Evolutionary conservation across 53 echinoderm and acorn worm genomes (phyloP), one percentile per base, ranked within the genome.

Genomic region (Antedon mediterranea): DNA sequence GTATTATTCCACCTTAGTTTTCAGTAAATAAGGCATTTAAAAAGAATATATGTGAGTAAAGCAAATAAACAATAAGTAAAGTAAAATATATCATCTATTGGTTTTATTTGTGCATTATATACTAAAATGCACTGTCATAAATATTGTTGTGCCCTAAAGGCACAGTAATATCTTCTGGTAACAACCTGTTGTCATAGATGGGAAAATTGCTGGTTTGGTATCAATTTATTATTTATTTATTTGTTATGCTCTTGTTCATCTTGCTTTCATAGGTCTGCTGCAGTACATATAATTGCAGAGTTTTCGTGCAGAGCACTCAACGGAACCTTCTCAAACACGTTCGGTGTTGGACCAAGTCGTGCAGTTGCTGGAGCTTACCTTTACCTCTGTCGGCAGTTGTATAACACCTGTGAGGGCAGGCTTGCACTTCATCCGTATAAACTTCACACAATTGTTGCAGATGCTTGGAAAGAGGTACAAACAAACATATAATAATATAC

Each of bases 401-500:
- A 97, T 78, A 88, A 85, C 31, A 97, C 82, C 43, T 92, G 89
- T 43, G 97, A 97, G 74, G 97, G 97, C 32, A 71, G 92, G 70
- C 84, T 89, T 32, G 88, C 89, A 32, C 84, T 97, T 0, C 83
- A 90, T 80, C 88, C 78, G 3, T 97, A 97, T 33, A 85, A 84
- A 18, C 79, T 97, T 18, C 97, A 97, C 33, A 87, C 91, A 32
- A 86, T 82, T n/a, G 90, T 92, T 28, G 92, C 86, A 28, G 79
- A 90, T 83, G 92, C 86, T 3, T 97, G 97, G 97, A 89, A 86
- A 82, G 92, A 90, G 92, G 97, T 97, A 71, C 41, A 7, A n/a
- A n/a, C n/a, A n/a, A 37, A 11, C 37, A 37, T 37, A n/a, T n/a
- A n/a, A n/a, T n/a, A n/a, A n/a, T n/a, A n/a, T n/a, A n/a, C n/a